Conservation (phyloP, 2,888 invertebrate genomes). For the Drosophila picticornis region DNA sequence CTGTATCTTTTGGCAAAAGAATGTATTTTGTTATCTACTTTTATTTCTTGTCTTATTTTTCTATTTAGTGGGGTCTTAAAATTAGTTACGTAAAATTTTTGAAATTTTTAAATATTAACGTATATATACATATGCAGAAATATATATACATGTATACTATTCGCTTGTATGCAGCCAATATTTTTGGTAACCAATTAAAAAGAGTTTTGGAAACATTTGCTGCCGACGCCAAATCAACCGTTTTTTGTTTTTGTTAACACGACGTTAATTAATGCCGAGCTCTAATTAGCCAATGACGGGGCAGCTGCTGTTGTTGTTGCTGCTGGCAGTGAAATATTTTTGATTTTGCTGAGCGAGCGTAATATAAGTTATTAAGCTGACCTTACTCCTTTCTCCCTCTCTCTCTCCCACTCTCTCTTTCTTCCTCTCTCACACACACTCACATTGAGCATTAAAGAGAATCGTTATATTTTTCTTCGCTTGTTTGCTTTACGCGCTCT, state of each 20-base stretch:
- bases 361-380: slow-evolving; percentile 51
- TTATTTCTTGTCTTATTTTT: neutral
- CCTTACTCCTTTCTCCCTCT: neutral
- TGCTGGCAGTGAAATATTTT: neutral
- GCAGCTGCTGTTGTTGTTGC: slow-evolving; percentile 25
- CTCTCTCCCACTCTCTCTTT: too few species aligned
- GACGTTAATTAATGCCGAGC: slow-evolving; percentile 54
- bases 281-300: slow-evolving; percentile 76
- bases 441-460: slow-evolving; percentile 42
- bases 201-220: slow-evolving; percentile 20
- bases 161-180: neutral
- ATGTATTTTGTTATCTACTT: neutral
- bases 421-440: slow-evolving; percentile 20
- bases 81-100: neutral
- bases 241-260: slow-evolving; percentile 14
- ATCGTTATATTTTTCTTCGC: neutral
- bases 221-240: slow-evolving; percentile 35
- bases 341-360: slow-evolving; percentile 2
- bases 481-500: slow-evolving; percentile 38
- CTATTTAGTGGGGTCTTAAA: neutral
- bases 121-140: neutral
- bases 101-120: neutral
- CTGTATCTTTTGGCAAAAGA: neutral
- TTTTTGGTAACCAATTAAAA: slow-evolving; percentile 41
- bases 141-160: neutral